Conservation (phyloP, 2,888 invertebrate genomes). For the Nephrocerus scutellatus region DNA sequence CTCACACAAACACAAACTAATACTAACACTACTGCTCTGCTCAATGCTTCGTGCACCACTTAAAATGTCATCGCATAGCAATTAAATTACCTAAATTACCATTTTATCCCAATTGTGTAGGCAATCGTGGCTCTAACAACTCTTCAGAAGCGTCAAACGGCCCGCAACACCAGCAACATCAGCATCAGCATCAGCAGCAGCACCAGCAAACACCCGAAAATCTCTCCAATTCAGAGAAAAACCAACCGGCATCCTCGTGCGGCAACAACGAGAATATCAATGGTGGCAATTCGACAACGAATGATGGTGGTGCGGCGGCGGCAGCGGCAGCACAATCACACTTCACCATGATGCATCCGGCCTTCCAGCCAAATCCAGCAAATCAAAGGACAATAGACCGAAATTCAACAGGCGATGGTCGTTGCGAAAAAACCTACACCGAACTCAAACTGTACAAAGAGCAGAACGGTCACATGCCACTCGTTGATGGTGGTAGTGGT, state of each 20-base stretch:
- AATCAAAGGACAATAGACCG: constrained; percentile 21
- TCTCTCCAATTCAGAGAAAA: constrained; percentile 31
- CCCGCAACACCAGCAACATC: constrained; percentile 17
- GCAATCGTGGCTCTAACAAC: constrained; percentile 22
- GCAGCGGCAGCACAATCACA: constrained; percentile 17
- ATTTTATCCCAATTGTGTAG: constrained; percentile 16
- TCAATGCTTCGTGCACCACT: too few species aligned
- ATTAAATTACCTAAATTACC: neutral
- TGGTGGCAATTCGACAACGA: constrained; percentile 11
- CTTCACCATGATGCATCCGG: constrained; percentile 47
- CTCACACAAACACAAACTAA: constrained; percentile 1
- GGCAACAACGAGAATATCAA: too few species aligned
- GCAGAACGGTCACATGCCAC: constrained; percentile 25
- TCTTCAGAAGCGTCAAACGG: constrained; percentile 22
- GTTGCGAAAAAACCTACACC: constrained; percentile 42
- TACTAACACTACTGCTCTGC: neutral
- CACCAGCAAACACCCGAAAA: constrained; percentile 38
- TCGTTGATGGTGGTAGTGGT: constrained; percentile 16
- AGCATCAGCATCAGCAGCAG: constrained; percentile 23
- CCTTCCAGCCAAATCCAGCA: constrained; percentile 39
- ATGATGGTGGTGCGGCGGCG: constrained; percentile 5
- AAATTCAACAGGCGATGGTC: constrained; percentile 20
- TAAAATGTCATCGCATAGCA: neutral
- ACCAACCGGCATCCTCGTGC: constrained; percentile 20
- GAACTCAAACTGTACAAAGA: constrained; percentile 46